phyloP scores from a whole-genome alignment of 64 coral and sea anemone species.

The Montipora cactus region DNA sequence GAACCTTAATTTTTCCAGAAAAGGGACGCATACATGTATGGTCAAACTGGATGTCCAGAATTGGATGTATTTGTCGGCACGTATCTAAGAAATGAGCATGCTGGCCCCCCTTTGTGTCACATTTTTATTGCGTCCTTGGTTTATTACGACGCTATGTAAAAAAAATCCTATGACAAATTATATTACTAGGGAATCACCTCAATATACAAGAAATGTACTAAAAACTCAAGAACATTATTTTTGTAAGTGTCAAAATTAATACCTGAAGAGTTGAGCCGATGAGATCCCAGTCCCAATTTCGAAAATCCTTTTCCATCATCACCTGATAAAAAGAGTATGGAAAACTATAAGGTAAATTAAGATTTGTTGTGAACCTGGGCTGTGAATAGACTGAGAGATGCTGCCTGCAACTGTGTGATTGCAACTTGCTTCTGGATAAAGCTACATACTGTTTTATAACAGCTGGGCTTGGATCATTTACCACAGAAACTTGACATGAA shows the following conservation, averaged over 20 bases:
- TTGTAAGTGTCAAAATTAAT: not conserved
- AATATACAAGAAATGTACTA: not conserved
- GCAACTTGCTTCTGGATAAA: not conserved
- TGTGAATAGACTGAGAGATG: not conserved
- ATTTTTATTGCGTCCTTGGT: no score
- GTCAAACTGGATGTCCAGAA: no score
- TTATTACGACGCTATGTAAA: no score
- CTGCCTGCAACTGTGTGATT: not conserved
- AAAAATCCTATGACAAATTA: no score
- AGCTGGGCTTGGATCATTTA: not conserved
- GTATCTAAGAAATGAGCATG: no score
- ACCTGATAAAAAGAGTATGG: slow-evolving; percentile 3
- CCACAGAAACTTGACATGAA: not conserved
- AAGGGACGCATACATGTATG: no score
- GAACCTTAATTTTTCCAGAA: no score
- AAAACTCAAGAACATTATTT: not conserved
- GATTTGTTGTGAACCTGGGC: not conserved
- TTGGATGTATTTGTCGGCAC: no score
- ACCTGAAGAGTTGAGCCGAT: slow-evolving; percentile 76
- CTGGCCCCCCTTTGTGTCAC: no score
- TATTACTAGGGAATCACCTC: no score
- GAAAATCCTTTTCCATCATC: slow-evolving; percentile 64
- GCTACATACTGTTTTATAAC: not conserved
- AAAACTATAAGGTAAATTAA: not conserved
- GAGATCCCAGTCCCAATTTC: slow-evolving; percentile 79